Conservation (phyloP, 2,113 vertebrate genomes). For the Xerus inauris region DNA sequence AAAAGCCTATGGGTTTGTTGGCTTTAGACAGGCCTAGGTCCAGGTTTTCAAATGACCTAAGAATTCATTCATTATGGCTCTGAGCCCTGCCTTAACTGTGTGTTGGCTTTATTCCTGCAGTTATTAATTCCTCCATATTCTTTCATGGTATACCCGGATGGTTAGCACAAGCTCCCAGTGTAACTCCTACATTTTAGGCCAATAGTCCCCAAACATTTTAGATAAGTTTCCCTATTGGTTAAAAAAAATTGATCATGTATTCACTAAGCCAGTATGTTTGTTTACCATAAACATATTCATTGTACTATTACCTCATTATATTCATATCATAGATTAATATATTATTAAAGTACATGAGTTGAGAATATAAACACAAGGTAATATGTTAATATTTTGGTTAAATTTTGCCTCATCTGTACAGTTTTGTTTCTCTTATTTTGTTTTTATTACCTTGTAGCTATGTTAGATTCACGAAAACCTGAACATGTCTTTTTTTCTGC, state of each 20-base stretch:
- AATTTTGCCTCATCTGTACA: not conserved
- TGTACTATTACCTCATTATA: not conserved
- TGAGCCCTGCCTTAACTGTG: not conserved
- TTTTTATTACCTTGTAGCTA: not conserved
- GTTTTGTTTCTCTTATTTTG: not conserved
- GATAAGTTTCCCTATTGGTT: not conserved
- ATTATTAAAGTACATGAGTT: not conserved
- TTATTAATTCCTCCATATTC: not conserved
- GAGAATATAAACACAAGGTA: not conserved
- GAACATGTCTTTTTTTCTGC: not conserved
- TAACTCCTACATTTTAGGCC: not conserved
- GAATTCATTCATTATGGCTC: not conserved
- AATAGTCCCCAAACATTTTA: not conserved
- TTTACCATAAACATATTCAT: not conserved
- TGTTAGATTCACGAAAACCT: not conserved
- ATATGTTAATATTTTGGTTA: conserved; percentile 5
- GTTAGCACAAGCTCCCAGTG: not conserved
- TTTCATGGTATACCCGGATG: not conserved
- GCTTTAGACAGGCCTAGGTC: not conserved
- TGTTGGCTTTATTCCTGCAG: not conserved
- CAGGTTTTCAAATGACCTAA: not conserved
- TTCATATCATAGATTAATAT: not conserved
- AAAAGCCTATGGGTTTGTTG: not conserved
- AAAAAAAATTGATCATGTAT: not conserved
- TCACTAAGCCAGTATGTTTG: not conserved